Evolutionary conservation across 2,888 invertebrate species (phyloP).

Genomic region (Chromoteleia sp.): DNA sequence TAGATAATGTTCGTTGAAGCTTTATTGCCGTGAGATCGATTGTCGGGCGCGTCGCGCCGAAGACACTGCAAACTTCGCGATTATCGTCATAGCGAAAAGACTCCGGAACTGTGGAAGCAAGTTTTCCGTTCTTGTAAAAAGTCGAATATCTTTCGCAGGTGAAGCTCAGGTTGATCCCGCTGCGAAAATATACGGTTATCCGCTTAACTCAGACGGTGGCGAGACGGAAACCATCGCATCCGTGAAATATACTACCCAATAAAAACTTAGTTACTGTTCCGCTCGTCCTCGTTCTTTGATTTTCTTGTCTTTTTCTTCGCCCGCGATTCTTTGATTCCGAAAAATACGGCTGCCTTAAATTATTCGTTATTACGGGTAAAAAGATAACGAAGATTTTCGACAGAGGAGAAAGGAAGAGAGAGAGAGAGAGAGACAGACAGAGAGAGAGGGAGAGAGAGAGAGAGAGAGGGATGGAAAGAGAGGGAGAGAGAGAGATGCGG

Average conservation of each 20-base stretch:
- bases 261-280: conserved; percentile 82
- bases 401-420: background rate
- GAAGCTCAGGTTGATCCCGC: conserved; percentile 74
- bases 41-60: conserved; percentile 1
- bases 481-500: background rate
- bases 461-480: background rate
- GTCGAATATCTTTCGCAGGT: conserved; percentile 70
- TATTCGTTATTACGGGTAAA: conserved; percentile 34
- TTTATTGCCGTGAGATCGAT: conserved; percentile 66
- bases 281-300: conserved; percentile 50
- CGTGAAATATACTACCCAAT: conserved; percentile 82
- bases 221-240: conserved; percentile 82
- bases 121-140: conserved; percentile 64
- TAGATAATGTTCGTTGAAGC: conserved; percentile 32
- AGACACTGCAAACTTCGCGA: conserved; percentile 47
- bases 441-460: too few relatives aligned
- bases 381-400: conserved; percentile 1
- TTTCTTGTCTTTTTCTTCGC: conserved; percentile 29
- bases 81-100: conserved; percentile 51
- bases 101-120: conserved; percentile 35
- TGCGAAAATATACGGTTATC: conserved; percentile 82
- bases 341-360: conserved; percentile 52
- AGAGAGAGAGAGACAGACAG: background rate
- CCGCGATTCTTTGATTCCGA: conserved; percentile 48
- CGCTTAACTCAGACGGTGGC: conserved; percentile 81